A percentile compares a stretch with the other conserved stretches of the same genome.
phyloP scores from a whole-genome alignment of 2,797 vertebrate species.

The Labroides dimidiatus region DNA sequence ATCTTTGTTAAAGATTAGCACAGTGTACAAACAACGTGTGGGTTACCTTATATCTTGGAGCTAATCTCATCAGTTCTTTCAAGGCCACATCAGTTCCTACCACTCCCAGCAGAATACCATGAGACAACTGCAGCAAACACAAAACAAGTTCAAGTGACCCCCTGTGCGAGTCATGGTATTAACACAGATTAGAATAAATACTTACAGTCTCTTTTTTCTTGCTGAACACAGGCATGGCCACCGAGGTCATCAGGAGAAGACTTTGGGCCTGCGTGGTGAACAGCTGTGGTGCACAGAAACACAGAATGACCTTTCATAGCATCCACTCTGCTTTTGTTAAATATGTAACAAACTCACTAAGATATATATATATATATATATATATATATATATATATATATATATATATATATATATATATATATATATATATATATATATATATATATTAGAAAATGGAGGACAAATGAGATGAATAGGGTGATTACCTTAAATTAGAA shows the following conservation, averaged over 20 bases:
- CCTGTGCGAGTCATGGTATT: not conserved
- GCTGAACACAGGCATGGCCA: conserved; percentile 98
- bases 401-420: too few species aligned
- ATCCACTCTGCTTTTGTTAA: not conserved
- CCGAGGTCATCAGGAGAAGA: conserved; percentile 92
- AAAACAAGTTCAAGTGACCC: not conserved
- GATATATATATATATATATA: too few species aligned
- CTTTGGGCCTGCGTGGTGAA: conserved; percentile 91
- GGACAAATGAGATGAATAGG: not conserved
- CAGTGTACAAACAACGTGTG: too few species aligned
- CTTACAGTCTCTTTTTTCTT: conserved; percentile 97
- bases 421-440: too few species aligned
- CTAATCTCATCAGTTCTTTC: conserved; percentile 92
- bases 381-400: too few species aligned
- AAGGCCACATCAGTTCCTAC: conserved; percentile 95
- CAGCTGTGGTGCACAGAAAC: conserved; percentile 79
- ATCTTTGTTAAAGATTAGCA: not conserved
- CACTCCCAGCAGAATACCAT: conserved; percentile 95
- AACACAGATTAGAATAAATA: not conserved
- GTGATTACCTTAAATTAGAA: too few species aligned
- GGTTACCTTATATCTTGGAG: conserved; percentile 93
- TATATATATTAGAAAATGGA: too few species aligned
- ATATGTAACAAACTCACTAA: not conserved
- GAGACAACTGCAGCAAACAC: conserved; percentile 85
- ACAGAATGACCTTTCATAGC: not conserved